Base-by-base conservation (phyloP, 2,113 vertebrate species). In the Trinectes maculatus region DNA sequence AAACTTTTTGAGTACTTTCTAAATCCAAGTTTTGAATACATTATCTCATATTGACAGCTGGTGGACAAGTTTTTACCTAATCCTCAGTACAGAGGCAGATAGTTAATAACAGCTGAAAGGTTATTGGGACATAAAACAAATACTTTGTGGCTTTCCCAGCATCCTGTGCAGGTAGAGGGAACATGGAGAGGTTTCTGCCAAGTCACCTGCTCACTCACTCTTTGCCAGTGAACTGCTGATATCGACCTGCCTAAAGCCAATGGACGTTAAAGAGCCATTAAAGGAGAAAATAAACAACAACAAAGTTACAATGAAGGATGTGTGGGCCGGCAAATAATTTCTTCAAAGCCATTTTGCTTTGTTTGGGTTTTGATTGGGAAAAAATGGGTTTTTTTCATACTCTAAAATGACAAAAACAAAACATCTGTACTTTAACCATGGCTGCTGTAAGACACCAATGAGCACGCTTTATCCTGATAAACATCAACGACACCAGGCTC, bases 141-240 rank as follows among this genome's bases (percentile, higher is more conserved):
- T 58, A 46, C n/a, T 24, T 71, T 58, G 47, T 6, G 2, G 16
- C 40, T 55, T 43, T 73, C 36, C 54, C 34, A 26, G n/a, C 37
- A n/a, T 70, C 37, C 43, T 47, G 33, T 34, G 53, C 81, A 84
- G 53, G 60, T 77, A 60, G 57, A 68, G 26, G 22, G 67, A 80
- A 55, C 59, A 61, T 73, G 62, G 58, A 46, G 26, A 54, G 55
- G 48, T 36, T 59, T 33, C 28, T 65, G 80, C 80, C 83, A 79
- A 79, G 71, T 74, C 79, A 82, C 42, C 77, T 77, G 78, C 44
- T 40, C 2, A 3, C 55, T 57, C 34, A 39, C 8, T 46, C 24
- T 26, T 37, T 24, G 11, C n/a, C 25, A 15, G 3, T 12, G 1
- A 36, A 46, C 15, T 2, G 2, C 55, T 42, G 56, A 29, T 16